phyloP scores from a whole-genome alignment of 2,797 vertebrate species.

The Scomberomorus guttatus region DNA sequence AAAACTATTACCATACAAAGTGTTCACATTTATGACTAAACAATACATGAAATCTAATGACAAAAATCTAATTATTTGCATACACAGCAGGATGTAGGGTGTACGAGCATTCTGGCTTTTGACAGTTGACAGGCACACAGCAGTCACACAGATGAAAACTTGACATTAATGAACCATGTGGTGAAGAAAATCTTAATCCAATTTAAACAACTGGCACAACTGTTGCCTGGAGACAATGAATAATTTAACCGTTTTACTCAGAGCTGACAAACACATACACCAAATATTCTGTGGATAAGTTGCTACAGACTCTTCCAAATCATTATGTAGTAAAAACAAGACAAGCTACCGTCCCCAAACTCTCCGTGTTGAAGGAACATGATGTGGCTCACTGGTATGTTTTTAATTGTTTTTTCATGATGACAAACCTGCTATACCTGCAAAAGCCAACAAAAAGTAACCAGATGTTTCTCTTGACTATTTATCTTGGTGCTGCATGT shows the following conservation, averaged over 20 bases:
- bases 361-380: too few relatives aligned
- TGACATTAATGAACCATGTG: neutral
- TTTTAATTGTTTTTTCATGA: too few relatives aligned
- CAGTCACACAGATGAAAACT: slow-evolving; percentile 6
- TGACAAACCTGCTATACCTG: too few relatives aligned
- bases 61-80: slow-evolving; percentile 5
- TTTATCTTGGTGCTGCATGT: too few relatives aligned
- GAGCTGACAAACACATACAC: neutral
- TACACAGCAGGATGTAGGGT: neutral
- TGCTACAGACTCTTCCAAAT: too few relatives aligned
- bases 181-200: slow-evolving; percentile 1
- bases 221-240: neutral
- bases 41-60: neutral
- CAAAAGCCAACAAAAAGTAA: too few relatives aligned
- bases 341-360: too few relatives aligned
- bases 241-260: neutral
- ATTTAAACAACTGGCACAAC: neutral
- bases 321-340: too few relatives aligned
- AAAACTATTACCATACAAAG: neutral
- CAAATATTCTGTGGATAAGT: neutral
- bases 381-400: too few relatives aligned
- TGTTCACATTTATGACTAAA: slow-evolving; percentile 10
- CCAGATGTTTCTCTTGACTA: too few relatives aligned
- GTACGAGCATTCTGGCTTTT: neutral
- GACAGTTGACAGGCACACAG: neutral